A percentile compares a stretch with the other conserved stretches of the same genome.
phyloP scores from a whole-genome alignment of 2,113 vertebrate genomes.

The Philantomba maxwellii region DNA sequence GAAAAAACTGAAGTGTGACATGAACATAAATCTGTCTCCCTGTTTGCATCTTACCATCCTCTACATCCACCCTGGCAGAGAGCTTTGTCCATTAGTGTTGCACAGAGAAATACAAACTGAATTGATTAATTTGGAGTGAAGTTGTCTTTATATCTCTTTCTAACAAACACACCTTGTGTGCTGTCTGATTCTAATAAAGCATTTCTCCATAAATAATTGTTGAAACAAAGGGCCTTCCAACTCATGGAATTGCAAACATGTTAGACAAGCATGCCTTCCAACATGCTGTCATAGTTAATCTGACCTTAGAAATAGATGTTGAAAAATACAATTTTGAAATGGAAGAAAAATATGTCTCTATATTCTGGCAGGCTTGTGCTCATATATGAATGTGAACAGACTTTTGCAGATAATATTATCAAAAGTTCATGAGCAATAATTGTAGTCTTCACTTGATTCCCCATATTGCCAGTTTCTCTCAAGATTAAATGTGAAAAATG shows the following conservation, averaged over 20 bases:
- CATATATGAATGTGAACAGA: not conserved
- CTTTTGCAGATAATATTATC: not conserved
- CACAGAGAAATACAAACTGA: not conserved
- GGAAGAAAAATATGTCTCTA: not conserved
- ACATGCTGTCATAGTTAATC: not conserved
- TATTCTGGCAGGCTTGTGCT: not conserved
- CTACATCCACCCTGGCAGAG: not conserved
- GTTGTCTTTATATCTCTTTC: not conserved
- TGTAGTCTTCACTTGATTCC: conserved; percentile 39
- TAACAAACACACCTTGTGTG: not conserved
- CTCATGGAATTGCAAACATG: not conserved
- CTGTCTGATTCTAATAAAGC: not conserved
- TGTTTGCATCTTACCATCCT: not conserved
- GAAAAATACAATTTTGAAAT: not conserved
- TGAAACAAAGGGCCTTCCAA: conserved; percentile 2
- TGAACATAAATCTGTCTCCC: not conserved
- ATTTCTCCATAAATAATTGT: not conserved
- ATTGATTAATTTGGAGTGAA: not conserved
- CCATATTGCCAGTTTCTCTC: conserved; percentile 39
- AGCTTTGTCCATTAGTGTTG: not conserved
- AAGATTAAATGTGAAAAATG: conserved; percentile 60
- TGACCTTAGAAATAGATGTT: not conserved
- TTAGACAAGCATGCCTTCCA: not conserved
- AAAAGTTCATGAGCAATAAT: conserved; percentile 37
- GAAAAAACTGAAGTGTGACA: not conserved